These are phyloP conservation scores for Ladona fulva DNA, from an alignment of 1,140 invertebrate species.

Conservation along the genomic window DNA sequence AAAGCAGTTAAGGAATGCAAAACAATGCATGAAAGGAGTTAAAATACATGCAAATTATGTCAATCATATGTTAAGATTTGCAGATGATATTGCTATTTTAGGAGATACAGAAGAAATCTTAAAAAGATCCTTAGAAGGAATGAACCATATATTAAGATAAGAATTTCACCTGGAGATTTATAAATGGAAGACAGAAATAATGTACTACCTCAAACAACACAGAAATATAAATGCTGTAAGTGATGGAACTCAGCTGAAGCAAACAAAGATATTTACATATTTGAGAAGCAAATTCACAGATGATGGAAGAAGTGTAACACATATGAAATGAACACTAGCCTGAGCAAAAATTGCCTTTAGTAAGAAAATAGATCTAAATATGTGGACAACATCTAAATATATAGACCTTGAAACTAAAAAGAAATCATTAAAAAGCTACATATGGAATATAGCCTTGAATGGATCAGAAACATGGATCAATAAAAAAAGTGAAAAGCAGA, in stretches of 20 bases:
- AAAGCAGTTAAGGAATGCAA: too few species aligned
- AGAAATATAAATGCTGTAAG: background rate
- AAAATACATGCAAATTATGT: too few species aligned
- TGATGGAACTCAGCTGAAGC: background rate
- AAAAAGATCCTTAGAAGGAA: too few species aligned
- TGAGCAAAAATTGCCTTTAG: background rate
- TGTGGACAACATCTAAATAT: background rate
- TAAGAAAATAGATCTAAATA: too few species aligned
- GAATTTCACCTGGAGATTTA: too few species aligned
- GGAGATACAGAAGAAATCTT: too few species aligned
- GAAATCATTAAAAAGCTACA: background rate
- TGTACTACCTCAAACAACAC: too few species aligned
- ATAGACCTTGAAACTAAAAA: background rate
- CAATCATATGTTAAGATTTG: too few species aligned
- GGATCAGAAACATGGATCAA: background rate
- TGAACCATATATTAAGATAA: too few species aligned
- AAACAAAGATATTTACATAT: background rate
- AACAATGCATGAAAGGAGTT: too few species aligned
- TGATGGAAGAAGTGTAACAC: background rate
- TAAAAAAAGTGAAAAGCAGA: background rate
- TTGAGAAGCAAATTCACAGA: background rate
- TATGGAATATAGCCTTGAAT: background rate
- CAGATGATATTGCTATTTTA: too few species aligned
- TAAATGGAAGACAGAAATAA: too few species aligned
- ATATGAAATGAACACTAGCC: background rate